A percentile compares a stretch with the other conserved stretches of the same genome.
Evolutionary conservation across 2,113 vertebrate genomes (phyloP).

Genomic region (Poeciliopsis occidentalis): DNA sequence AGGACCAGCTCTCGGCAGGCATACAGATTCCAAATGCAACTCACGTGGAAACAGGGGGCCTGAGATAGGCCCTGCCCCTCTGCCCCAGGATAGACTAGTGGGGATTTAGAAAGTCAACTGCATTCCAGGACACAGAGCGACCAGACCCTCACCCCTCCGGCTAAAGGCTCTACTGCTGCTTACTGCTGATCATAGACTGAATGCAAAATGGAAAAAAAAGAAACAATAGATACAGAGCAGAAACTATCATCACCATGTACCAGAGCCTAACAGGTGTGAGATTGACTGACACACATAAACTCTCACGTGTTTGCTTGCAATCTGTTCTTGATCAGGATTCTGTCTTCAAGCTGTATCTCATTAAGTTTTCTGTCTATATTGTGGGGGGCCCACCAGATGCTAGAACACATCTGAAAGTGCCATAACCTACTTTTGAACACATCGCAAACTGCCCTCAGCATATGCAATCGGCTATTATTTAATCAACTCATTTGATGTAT

Average conservation of each 20-base stretch:
- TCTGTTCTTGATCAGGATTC: constrained; percentile 44
- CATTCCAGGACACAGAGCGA: constrained; percentile 69
- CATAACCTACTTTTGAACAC: constrained; percentile 61
- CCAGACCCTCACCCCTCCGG: constrained; percentile 56
- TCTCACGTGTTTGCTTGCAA: neutral
- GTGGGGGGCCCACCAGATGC: constrained; percentile 37
- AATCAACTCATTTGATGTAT: constrained; percentile 53
- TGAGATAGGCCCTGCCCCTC: constrained; percentile 73
- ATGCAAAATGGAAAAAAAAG: constrained; percentile 7
- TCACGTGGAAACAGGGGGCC: constrained; percentile 68
- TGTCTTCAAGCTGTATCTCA: constrained; percentile 52
- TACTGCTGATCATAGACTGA: constrained; percentile 1
- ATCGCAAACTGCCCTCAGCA: constrained; percentile 33
- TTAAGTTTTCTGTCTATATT: constrained; percentile 34
- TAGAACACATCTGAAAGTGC: constrained; percentile 60
- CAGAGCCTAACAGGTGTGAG: constrained; percentile 58
- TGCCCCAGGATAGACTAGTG: constrained; percentile 69
- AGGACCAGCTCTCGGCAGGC: constrained; percentile 43
- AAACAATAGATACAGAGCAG: neutral
- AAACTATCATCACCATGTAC: constrained; percentile 43
- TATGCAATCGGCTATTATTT: constrained; percentile 33
- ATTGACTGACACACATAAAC: constrained; percentile 7
- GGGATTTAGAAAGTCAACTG: constrained; percentile 77
- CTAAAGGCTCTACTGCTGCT: constrained; percentile 31
- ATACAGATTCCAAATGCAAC: constrained; percentile 71